Conservation (phyloP, 2,113 vertebrate genomes). For the Syngnathus floridae region DNA sequence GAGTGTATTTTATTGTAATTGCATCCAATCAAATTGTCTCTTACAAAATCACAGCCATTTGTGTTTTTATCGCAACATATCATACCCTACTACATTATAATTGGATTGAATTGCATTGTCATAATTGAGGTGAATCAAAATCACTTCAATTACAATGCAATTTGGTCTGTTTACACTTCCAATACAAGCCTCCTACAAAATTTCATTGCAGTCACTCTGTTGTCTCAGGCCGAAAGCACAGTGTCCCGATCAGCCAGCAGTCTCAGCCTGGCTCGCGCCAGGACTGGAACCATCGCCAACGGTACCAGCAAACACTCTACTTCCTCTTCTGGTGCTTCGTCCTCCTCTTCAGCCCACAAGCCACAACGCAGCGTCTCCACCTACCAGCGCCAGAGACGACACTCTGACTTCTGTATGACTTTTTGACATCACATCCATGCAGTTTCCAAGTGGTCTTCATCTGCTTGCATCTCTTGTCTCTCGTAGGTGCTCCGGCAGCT, state of each 20-base stretch:
- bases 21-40: too few relatives aligned
- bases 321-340: conserved; percentile 56
- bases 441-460: neutral
- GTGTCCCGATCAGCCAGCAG: conserved; percentile 76
- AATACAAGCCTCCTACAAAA: neutral
- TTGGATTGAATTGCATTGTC: too few relatives aligned
- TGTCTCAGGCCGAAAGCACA: conserved; percentile 57
- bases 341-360: conserved; percentile 76
- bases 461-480: neutral
- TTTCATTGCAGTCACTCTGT: neutral
- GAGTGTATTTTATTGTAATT: too few relatives aligned
- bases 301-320: conserved; percentile 76
- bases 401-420: conserved; percentile 85
- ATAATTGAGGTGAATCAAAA: neutral
- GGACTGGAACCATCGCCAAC: conserved; percentile 76
- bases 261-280: conserved; percentile 81
- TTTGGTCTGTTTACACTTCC: neutral
- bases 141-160: neutral
- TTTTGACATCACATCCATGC: neutral
- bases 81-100: too few relatives aligned
- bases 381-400: conserved; percentile 87
- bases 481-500: conserved; percentile 77
- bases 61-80: too few relatives aligned
- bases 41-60: too few relatives aligned
- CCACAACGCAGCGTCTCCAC: conserved; percentile 80